Conservation (phyloP, 2,113 vertebrate genomes). For the Hepsetus odoe region DNA sequence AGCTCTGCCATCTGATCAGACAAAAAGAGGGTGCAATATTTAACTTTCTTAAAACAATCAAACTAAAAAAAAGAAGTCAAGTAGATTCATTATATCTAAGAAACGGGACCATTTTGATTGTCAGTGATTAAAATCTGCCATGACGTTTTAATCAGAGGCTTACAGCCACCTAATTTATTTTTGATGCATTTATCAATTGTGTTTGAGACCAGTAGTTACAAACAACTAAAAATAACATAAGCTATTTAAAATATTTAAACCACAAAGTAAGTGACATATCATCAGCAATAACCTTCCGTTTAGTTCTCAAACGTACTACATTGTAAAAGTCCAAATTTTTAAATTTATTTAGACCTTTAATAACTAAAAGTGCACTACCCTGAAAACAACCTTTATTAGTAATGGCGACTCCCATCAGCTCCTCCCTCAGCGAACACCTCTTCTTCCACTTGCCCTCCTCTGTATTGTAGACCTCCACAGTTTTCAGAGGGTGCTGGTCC, state of each 20-base stretch:
- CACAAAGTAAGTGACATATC: no score
- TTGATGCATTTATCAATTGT: no score
- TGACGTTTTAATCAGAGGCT: background rate
- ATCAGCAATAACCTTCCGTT: no score
- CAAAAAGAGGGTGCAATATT: slow-evolving; percentile 8
- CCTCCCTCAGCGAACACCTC: slow-evolving; percentile 86
- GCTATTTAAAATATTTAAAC: no score
- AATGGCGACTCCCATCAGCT: slow-evolving; percentile 92
- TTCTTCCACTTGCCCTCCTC: slow-evolving; percentile 97
- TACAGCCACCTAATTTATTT: background rate
- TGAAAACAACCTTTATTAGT: slow-evolving; percentile 83
- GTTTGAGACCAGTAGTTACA: no score
- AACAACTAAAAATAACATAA: no score
- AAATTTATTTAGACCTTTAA: background rate
- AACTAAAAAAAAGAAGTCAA: background rate
- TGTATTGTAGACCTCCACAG: slow-evolving; percentile 90
- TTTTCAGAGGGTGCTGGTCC: slow-evolving; percentile 88
- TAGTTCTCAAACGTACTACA: no score
- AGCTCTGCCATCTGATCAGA: slow-evolving; percentile 83
- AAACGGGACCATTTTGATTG: background rate
- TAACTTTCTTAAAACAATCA: slow-evolving; percentile 22
- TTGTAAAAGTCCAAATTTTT: no score
- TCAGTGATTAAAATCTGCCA: background rate
- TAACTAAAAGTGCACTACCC: background rate
- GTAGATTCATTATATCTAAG: slow-evolving; percentile 9